Evolutionary conservation across 2,888 invertebrate species (phyloP), one percentile per base, ranked within the genome.

Genomic region (Serrognathus titanus): DNA sequence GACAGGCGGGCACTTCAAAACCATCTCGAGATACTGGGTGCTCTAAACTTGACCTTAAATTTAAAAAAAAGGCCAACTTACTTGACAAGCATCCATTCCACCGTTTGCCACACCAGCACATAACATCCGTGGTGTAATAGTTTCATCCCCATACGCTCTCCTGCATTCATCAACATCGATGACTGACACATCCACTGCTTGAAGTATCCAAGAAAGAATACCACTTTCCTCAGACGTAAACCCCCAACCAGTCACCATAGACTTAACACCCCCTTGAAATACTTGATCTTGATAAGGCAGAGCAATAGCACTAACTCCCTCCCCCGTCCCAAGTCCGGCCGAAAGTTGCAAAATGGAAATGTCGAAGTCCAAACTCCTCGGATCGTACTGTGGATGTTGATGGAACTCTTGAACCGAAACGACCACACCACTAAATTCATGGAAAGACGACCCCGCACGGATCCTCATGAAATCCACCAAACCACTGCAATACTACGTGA

Each of bases 11-110:
- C 7, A 31, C 24, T 20, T 20, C n/a, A 20, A 4, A 3, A 4
- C 20, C 20, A 4, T 20, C 20, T 31, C 24, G 24, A 31, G 24
- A 6, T 1, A 31, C 0, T 31, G 24, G 6, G 24, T 31, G 7
- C 24, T 31, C 7, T 7, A 31, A 31, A 31, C 47, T 11, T 31
- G 10, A 12, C 13, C n/a, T 4, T 5, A 46, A 20, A 7, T 12
- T 8, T 5, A 46, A 16, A 16, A 16, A 16, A 2, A 16, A 16
- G 16, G 1, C 6, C 12, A 1, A 11, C 48, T 35, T 51, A 51
- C 51, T 77, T 85, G 83, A 65, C 87, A 88, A 47, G 87, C 83
- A 67, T 87, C 88, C 68, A 82, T 83, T 38, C 84, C 84, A 0
- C 86, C 87, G 48, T 70, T 64, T 59, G 79, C 73, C 66, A 69